Conservation (phyloP, 1,140 invertebrate species). For the Papilio glaucus region DNA sequence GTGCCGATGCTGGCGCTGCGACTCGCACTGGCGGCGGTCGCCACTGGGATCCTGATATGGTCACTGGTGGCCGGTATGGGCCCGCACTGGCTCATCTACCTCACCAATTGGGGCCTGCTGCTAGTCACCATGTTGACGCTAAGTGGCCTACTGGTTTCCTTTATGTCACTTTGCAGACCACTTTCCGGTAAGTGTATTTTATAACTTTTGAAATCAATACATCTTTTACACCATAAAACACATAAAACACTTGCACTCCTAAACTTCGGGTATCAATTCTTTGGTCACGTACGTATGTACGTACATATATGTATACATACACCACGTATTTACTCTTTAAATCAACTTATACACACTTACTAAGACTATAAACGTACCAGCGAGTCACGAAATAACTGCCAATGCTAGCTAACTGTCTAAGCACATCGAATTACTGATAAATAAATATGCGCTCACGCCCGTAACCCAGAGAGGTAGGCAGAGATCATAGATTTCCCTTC, state of each 20-base stretch:
- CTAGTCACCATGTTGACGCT: slow-evolving; percentile 71
- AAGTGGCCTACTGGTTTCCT: slow-evolving; percentile 67
- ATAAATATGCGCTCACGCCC: no score
- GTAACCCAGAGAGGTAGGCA: no score
- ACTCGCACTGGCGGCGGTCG: slow-evolving; percentile 80
- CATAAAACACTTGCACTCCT: no score
- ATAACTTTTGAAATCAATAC: background rate
- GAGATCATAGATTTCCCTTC: no score
- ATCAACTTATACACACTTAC: no score
- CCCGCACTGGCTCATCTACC: slow-evolving; percentile 86
- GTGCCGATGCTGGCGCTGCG: slow-evolving; percentile 81
- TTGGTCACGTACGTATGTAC: no score
- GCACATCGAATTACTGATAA: no score
- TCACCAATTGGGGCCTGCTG: slow-evolving; percentile 88
- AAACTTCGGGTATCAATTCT: background rate
- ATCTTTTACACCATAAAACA: background rate
- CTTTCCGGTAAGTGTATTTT: slow-evolving; percentile 51
- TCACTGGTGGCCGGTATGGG: slow-evolving; percentile 58
- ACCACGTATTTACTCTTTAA: no score
- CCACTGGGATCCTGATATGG: slow-evolving; percentile 78
- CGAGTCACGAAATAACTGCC: background rate
- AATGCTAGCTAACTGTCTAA: no score
- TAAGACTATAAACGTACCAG: background rate
- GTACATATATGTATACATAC: no score
- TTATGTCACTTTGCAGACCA: slow-evolving; percentile 48